Evolutionary conservation across 2,888 invertebrate genomes (phyloP), one percentile per base, ranked within the genome.

Genomic region (Germaria angustata): DNA sequence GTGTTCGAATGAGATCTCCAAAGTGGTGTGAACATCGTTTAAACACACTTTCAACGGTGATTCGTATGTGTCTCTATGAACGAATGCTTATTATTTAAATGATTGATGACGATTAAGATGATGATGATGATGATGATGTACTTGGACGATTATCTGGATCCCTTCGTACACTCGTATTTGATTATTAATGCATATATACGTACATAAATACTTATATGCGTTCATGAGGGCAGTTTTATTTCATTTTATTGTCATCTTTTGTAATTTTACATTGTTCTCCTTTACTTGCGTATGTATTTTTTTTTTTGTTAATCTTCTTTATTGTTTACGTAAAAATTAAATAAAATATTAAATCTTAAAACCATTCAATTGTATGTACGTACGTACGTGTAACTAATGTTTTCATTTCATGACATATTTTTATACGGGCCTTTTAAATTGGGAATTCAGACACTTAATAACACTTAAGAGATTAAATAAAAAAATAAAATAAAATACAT

Each of bases 151-250:
- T 69, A 53, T 69, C 15, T 44, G 32, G 15, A 39, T 49, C 15
- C 36, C 41, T 28, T 28, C 28, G 6, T 28, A n/a, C 28, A 28
- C 28, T 5, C 28, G 3, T 8, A 41, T 41, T 20, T 53, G 61
- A n/a, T 11, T 65, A 32, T 15, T 53, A 9, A 22, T 36, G 7
- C 22, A 34, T 41, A 28, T 32, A 17, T 41, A 20, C 15, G 39
- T 28, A 28, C 28, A 17, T 41, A 20, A 11, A 41, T 28, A 28
- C 28, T 28, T 6, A 28, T 28, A 28, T 28, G 28, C 6, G 28
- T 57, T 68, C 49, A 76, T 76, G 59, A 59, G 76, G 66, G 49
- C 49, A 32, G 39, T 76, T 41, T 57, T 49, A 28, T 39, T 49
- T 49, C 8, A 41, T 61, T 61, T 63, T 57, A 34, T 11, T 71